A percentile compares a stretch with the other conserved stretches of the same genome.
Evolutionary conservation across 2,888 invertebrate genomes (phyloP).

Genomic region (Drosophila subsilvestris): DNA sequence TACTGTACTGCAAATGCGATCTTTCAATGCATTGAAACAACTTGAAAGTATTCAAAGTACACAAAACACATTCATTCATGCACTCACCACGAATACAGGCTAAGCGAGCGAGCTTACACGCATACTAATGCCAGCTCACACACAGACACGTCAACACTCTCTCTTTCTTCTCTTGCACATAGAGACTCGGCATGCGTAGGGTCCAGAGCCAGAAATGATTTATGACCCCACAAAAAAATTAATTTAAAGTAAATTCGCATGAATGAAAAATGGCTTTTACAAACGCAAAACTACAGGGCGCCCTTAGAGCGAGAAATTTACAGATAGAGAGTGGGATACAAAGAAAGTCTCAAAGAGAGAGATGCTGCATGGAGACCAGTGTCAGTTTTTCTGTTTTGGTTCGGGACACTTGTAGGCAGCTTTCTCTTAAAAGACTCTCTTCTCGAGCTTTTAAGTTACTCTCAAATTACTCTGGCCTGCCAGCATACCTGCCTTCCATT

Average conservation of each 20-base stretch:
- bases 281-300: constrained; percentile 75
- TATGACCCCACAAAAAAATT: constrained; percentile 79
- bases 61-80: constrained; percentile 33
- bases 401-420: constrained; percentile 66
- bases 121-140: background rate
- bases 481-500: constrained; percentile 59
- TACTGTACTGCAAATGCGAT: constrained; percentile 26
- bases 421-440: constrained; percentile 44
- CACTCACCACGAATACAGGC: constrained; percentile 23
- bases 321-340: constrained; percentile 17
- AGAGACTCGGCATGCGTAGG: constrained; percentile 50
- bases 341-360: constrained; percentile 20
- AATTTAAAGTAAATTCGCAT: constrained; percentile 82
- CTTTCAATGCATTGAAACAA: constrained; percentile 48
- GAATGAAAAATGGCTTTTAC: constrained; percentile 82
- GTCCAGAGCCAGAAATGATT: constrained; percentile 75
- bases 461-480: constrained; percentile 4
- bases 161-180: too few relatives aligned
- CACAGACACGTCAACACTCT: background rate
- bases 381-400: constrained; percentile 18
- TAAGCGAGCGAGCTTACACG: constrained; percentile 23
- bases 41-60: constrained; percentile 41
- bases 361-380: constrained; percentile 22
- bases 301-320: constrained; percentile 35
- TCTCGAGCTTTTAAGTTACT: constrained; percentile 60